Conservation (phyloP, 2,113 vertebrate species). For the Ailuropoda melanoleuca region DNA sequence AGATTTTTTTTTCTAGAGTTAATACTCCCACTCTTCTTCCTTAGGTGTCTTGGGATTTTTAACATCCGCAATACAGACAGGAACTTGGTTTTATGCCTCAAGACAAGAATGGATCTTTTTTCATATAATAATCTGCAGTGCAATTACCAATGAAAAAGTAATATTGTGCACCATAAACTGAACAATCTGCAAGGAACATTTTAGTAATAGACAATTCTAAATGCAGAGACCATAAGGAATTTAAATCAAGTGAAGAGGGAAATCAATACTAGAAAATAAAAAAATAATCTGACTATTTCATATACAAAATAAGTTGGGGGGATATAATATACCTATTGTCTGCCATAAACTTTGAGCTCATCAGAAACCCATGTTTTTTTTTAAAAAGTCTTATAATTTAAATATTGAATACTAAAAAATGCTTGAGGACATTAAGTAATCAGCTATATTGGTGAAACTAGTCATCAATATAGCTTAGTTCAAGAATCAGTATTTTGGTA, state of each 20-base stretch:
- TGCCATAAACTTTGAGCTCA: background rate
- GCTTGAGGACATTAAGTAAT: background rate
- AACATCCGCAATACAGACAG: conserved; percentile 90
- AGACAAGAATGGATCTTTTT: conserved; percentile 87
- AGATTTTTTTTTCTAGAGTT: conserved; percentile 83
- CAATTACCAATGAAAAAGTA: conserved; percentile 88
- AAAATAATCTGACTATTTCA: conserved; percentile 42
- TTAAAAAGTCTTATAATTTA: background rate
- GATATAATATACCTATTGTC: background rate
- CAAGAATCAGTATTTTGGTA: conserved; percentile 33
- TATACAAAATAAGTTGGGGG: conserved; percentile 49
- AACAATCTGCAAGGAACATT: conserved; percentile 83
- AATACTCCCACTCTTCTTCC: conserved; percentile 90
- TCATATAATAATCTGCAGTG: conserved; percentile 85
- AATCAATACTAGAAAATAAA: conserved; percentile 77
- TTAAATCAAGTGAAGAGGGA: conserved; percentile 80
- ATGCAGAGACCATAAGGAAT: conserved; percentile 81
- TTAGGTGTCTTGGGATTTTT: conserved; percentile 89
- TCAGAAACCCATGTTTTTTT: background rate
- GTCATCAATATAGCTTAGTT: background rate
- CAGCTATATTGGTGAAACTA: background rate
- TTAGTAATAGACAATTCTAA: conserved; percentile 73
- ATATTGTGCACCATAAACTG: conserved; percentile 85
- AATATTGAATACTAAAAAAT: conserved; percentile 15
- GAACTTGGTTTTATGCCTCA: conserved; percentile 90